Evolutionary conservation across 2,888 invertebrate species (phyloP), one percentile per base, ranked within the genome.

Genomic region (Spatulosminthurus flaviceps): DNA sequence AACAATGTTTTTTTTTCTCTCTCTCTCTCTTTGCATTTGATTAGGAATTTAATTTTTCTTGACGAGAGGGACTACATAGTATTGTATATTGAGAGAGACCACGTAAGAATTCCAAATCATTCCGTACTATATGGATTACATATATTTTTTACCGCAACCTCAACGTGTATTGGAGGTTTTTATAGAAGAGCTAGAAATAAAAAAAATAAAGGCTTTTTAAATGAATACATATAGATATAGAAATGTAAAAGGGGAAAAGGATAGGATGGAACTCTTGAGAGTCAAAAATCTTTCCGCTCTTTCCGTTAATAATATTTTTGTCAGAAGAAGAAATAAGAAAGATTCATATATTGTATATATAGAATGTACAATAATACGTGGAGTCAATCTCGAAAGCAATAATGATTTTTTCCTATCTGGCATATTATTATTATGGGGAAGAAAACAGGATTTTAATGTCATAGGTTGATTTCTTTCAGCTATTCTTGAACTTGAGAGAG

Each of bases 361-460:
- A n/a, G n/a, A n/a, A n/a, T n/a, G n/a, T n/a, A n/a, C n/a, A n/a
- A n/a, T n/a, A n/a, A n/a, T n/a, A n/a, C n/a, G n/a, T n/a, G 1
- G 2, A 51, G 51, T 51, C 51, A 51, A 51, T 51, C 51, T 51
- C 4, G 11, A 34, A 7, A 34, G 26, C 64, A 64, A 64, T 24
- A 64, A 64, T 22, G 4, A 22, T 22, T 21, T 64, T 64, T 64
- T 64, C 22, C 24, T 51, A 2, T 64, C 7, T 4, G 24, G 26
- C 9, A 64, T n/a, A n/a, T n/a, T n/a, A n/a, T n/a, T n/a, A n/a
- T 22, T 64, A 64, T 64, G 64, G 28, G 76, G 28, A 26, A 67
- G 67, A 67, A 76, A 69, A 43, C 67, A 69, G 67, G 76, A 24
- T 67, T 76, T 76, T 67, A 21, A 76, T 76, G 76, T 76, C 76